Evolutionary conservation across 92 coral and sea anemone species (phyloP).

Genomic region (Anthopleura xanthogrammica): DNA sequence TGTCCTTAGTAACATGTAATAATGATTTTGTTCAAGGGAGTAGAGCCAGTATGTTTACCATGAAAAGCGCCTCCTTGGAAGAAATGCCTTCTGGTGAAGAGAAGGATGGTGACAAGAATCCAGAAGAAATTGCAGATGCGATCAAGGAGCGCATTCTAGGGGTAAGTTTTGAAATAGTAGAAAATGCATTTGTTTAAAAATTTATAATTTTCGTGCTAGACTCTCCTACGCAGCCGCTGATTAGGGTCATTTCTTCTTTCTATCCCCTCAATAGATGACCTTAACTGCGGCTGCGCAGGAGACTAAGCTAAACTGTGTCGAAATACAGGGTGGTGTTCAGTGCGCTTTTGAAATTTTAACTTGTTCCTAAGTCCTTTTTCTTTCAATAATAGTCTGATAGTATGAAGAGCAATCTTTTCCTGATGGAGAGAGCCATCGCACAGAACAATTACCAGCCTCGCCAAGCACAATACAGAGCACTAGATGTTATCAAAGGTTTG

Average conservation of each 20-base stretch:
- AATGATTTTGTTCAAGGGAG: conserved; percentile 47
- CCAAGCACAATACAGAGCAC: conserved; percentile 94
- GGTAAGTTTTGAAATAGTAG: conserved; percentile 17
- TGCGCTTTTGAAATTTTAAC: too few relatives aligned
- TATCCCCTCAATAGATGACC: too few relatives aligned
- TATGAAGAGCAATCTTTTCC: conserved; percentile 82
- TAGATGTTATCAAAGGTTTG: conserved; percentile 79
- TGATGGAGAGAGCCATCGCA: conserved; percentile 89
- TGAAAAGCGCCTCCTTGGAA: conserved; percentile 71
- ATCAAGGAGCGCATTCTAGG: conserved; percentile 68
- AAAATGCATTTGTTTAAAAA: too few relatives aligned
- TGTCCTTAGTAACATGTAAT: neutral
- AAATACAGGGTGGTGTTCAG: too few relatives aligned
- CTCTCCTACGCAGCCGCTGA: too few relatives aligned
- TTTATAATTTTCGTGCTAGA: too few relatives aligned
- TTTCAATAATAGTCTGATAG: conserved; percentile 66
- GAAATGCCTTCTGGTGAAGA: conserved; percentile 52
- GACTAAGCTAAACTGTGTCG: too few relatives aligned
- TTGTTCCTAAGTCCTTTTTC: neutral
- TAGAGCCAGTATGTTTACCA: conserved; percentile 87
- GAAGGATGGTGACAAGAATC: conserved; percentile 52
- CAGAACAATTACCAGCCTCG: conserved; percentile 85
- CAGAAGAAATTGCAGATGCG: conserved; percentile 64
- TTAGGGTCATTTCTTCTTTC: too few relatives aligned
- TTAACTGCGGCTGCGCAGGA: too few relatives aligned